These are phyloP conservation scores for Amphipyra berbera DNA, from an alignment of 2,888 invertebrate species.

Conservation along the genomic window DNA sequence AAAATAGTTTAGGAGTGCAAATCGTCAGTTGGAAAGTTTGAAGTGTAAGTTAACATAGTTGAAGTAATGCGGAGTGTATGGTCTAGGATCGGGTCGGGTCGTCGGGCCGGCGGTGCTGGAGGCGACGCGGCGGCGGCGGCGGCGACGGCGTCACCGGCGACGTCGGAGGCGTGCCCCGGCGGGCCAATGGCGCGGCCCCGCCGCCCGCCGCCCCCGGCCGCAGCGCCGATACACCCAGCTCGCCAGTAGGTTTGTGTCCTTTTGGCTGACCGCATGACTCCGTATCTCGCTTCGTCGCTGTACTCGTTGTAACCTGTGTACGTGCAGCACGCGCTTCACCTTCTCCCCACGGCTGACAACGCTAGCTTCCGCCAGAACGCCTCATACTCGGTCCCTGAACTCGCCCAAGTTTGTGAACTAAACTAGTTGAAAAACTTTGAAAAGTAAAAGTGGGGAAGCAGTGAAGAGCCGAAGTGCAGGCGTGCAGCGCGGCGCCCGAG, in stretches of 20 bases:
- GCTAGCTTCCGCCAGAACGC: slow-evolving; percentile 83
- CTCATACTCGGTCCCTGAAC: slow-evolving; percentile 70
- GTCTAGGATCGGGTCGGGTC: slow-evolving; percentile 63
- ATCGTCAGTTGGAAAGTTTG: slow-evolving; percentile 66
- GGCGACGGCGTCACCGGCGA: slow-evolving; percentile 75
- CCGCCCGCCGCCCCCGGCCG: slow-evolving; percentile 80
- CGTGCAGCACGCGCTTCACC: slow-evolving; percentile 86
- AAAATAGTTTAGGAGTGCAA: slow-evolving; percentile 71
- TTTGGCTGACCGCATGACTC: slow-evolving; percentile 91
- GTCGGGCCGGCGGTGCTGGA: slow-evolving; percentile 69
- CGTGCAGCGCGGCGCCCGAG: slow-evolving; percentile 79
- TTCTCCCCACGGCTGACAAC: slow-evolving; percentile 72
- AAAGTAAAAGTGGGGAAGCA: slow-evolving; percentile 74
- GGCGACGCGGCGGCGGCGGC: slow-evolving; percentile 73
- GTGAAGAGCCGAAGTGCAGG: slow-evolving; percentile 76
- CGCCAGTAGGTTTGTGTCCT: slow-evolving; percentile 90
- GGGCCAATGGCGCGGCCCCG: slow-evolving; percentile 85
- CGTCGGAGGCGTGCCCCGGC: slow-evolving; percentile 85
- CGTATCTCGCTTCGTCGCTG: slow-evolving; percentile 90
- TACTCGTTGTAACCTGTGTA: slow-evolving; percentile 86
- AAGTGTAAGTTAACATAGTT: slow-evolving; percentile 72
- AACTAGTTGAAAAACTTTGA: slow-evolving; percentile 75
- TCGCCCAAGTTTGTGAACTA: slow-evolving; percentile 75
- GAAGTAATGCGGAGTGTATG: slow-evolving; percentile 68
- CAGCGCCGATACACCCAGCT: slow-evolving; percentile 81